These are phyloP conservation scores for Dicroscelio sp. DNA, from an alignment of 2,888 invertebrate species.

Conservation along the genomic window DNA sequence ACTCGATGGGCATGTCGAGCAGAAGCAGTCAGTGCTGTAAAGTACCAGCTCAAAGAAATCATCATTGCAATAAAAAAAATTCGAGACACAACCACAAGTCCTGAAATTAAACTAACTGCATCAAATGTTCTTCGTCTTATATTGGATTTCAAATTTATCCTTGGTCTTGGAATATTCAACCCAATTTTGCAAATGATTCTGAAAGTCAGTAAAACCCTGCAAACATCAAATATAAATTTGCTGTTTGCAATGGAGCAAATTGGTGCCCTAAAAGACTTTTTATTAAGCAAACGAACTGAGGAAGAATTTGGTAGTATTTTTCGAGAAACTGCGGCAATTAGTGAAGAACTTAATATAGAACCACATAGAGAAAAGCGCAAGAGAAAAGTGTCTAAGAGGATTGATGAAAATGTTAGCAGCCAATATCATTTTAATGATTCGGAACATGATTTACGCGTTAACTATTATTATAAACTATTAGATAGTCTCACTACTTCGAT, in stretches of 20 bases:
- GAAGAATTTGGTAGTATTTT: neutral
- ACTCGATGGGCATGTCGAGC: conserved; percentile 19
- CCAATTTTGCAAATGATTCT: conserved; percentile 4
- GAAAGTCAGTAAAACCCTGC: conserved; percentile 17
- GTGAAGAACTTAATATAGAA: neutral
- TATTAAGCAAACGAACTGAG: neutral
- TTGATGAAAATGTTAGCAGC: neutral
- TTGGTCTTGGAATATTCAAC: neutral
- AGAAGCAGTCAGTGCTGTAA: neutral
- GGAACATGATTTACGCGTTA: too few species aligned
- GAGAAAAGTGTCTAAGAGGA: neutral
- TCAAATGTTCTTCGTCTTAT: neutral
- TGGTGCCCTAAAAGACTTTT: neutral
- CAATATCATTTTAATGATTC: too few species aligned
- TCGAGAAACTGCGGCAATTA: neutral
- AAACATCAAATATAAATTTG: neutral
- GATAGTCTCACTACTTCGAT: too few species aligned
- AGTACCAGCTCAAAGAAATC: neutral
- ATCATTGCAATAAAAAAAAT: neutral
- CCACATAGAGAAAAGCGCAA: neutral
- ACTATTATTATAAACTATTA: too few species aligned
- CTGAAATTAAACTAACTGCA: neutral
- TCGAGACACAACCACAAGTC: neutral
- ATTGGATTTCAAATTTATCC: neutral
- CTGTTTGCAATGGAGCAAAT: neutral